phyloP scores from a whole-genome alignment of 1,140 invertebrate species.

The Vollenhovia emeryi region DNA sequence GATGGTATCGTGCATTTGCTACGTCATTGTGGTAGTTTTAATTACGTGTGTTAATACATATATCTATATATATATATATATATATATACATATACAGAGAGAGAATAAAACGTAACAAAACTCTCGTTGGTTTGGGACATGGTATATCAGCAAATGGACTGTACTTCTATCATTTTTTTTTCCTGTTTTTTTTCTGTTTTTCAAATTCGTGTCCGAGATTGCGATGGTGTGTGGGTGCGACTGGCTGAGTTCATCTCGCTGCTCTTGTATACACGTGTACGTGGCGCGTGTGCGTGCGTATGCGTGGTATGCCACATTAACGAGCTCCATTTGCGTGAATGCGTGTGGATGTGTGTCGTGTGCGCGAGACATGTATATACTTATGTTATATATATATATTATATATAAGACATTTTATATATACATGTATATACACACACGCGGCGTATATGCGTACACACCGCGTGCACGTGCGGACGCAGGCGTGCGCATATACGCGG shows the following conservation, averaged over 20 bases:
- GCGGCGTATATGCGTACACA: slow-evolving; percentile 64
- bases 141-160: slow-evolving; percentile 81
- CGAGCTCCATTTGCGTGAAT: slow-evolving; percentile 42
- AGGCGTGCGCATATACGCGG: slow-evolving; percentile 50
- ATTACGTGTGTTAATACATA: slow-evolving; percentile 58
- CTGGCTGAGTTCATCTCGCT: slow-evolving; percentile 77
- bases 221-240: slow-evolving; percentile 77
- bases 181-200: slow-evolving; percentile 25
- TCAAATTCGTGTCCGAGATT: slow-evolving; percentile 35
- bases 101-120: slow-evolving; percentile 56
- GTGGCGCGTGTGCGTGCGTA: slow-evolving; percentile 13
- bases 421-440: slow-evolving; percentile 35
- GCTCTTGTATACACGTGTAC: slow-evolving; percentile 56
- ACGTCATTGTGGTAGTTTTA: slow-evolving; percentile 81
- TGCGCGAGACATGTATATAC: slow-evolving; percentile 67
- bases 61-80: too few relatives aligned
- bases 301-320: slow-evolving; percentile 29
- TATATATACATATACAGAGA: slow-evolving; percentile 51
- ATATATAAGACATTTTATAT: slow-evolving; percentile 40
- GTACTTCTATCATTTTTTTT: slow-evolving; percentile 68
- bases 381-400: slow-evolving; percentile 52
- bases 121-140: slow-evolving; percentile 70
- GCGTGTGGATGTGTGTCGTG: slow-evolving; percentile 51
- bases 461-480: slow-evolving; percentile 43
- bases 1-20: slow-evolving; percentile 86